Percentiles rank a stretch among this genome's conserved stretches.
Conservation (phyloP, 2,888 invertebrate genomes). For the Sarcophaga subvicina region DNA sequence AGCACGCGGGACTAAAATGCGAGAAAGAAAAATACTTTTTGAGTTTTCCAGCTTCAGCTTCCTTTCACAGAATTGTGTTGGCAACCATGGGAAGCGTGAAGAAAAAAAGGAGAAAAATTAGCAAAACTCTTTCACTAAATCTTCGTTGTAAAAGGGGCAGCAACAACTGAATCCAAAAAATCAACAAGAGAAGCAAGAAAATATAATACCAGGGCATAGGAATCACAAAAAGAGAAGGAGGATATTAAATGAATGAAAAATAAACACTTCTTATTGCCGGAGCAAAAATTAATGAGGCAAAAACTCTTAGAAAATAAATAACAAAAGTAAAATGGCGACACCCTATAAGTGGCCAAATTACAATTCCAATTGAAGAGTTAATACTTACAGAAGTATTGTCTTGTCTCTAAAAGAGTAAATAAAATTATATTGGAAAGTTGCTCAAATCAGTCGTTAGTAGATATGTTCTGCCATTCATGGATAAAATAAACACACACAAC, state of each 20-base stretch:
- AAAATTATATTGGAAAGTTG: no score
- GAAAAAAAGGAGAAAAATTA: background rate
- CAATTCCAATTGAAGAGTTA: no score
- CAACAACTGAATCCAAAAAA: background rate
- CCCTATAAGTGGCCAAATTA: background rate
- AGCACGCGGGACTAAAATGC: slow-evolving; percentile 49
- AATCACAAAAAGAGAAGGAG: background rate
- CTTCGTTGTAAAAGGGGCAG: background rate
- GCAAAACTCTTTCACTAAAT: slow-evolving; percentile 1
- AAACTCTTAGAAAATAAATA: background rate
- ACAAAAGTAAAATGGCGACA: background rate
- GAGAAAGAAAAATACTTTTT: background rate
- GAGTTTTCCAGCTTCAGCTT: background rate
- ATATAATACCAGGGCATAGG: background rate
- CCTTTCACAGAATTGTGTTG: background rate
- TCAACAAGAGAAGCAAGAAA: background rate
- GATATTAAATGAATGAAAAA: slow-evolving; percentile 14
- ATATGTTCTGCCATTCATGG: no score
- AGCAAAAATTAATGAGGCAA: slow-evolving; percentile 27
- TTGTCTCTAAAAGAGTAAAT: no score
- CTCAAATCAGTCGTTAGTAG: no score
- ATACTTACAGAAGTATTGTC: no score
- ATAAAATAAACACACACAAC: no score
- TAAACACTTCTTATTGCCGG: slow-evolving; percentile 3
- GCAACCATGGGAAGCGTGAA: background rate